Conservation (phyloP, 2,888 invertebrate genomes). For the Drosophila fulvimacula region DNA sequence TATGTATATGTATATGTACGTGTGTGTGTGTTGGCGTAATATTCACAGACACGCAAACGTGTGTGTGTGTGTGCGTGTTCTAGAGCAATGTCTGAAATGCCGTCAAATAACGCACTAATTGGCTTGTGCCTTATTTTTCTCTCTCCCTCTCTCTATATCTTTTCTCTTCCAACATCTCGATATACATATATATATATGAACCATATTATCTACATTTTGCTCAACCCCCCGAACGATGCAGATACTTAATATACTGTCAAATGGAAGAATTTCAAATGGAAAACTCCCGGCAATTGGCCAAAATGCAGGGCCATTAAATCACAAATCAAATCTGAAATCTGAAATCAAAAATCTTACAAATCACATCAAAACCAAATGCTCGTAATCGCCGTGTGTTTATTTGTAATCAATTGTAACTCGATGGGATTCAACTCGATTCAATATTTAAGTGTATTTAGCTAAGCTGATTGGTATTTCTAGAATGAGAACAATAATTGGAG, state of each 20-base stretch:
- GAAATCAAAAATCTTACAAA: conserved; percentile 10
- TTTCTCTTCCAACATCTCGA: conserved; percentile 61
- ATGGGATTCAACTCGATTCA: conserved; percentile 61
- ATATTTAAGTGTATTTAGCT: conserved; percentile 59
- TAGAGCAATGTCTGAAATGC: conserved; percentile 63
- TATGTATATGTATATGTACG: not conserved
- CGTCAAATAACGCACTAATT: conserved; percentile 71
- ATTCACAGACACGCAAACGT: conserved; percentile 3
- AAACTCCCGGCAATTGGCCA: conserved; percentile 87
- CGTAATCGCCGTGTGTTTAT: conserved; percentile 18
- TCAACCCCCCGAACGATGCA: conserved; percentile 80
- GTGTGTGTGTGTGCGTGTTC: conserved; percentile 60
- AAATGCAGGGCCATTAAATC: conserved; percentile 75
- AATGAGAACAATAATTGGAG: conserved; percentile 77
- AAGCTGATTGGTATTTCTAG: conserved; percentile 75
- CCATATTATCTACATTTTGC: conserved; percentile 45
- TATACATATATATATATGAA: conserved; percentile 20
- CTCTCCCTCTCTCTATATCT: conserved; percentile 50
- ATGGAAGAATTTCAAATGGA: conserved; percentile 93
- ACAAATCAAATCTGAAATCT: conserved; percentile 52
- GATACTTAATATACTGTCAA: conserved; percentile 93
- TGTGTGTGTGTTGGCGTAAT: not conserved
- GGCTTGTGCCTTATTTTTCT: conserved; percentile 59
- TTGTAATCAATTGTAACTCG: conserved; percentile 51
- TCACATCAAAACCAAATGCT: conserved; percentile 7